phyloP scores from a whole-genome alignment of 2,888 invertebrate genomes.

The Cyclophora punctaria region DNA sequence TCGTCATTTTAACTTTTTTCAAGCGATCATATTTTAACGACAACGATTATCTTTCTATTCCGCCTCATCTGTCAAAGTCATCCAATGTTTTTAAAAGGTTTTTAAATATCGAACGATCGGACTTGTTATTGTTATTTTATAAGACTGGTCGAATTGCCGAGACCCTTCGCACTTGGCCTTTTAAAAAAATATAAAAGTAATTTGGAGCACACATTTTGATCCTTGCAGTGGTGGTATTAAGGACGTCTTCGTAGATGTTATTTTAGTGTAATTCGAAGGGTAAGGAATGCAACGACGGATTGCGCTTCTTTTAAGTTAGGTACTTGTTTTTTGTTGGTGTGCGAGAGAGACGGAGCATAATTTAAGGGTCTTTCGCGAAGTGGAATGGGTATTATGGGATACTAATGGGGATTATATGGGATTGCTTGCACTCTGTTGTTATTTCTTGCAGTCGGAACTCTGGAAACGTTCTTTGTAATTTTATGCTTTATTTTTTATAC shows the following conservation, averaged over 20 bases:
- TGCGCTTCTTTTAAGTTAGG: slow-evolving; percentile 60
- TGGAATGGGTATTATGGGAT: slow-evolving; percentile 22
- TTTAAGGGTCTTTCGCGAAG: slow-evolving; percentile 58
- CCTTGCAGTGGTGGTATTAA: slow-evolving; percentile 31
- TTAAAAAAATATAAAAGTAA: slow-evolving; percentile 27
- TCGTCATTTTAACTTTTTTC: too few relatives aligned
- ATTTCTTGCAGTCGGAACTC: slow-evolving; percentile 34
- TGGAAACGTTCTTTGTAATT: slow-evolving; percentile 23
- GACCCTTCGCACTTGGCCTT: slow-evolving; percentile 23
- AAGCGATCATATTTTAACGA: slow-evolving; percentile 2
- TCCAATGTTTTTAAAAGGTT: slow-evolving; percentile 63
- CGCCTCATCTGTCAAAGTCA: slow-evolving; percentile 62
- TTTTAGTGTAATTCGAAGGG: slow-evolving; percentile 43
- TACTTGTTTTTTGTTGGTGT: slow-evolving; percentile 66
- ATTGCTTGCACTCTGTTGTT: slow-evolving; percentile 45
- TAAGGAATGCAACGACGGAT: slow-evolving; percentile 65
- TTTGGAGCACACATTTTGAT: slow-evolving; percentile 19
- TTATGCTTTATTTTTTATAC: slow-evolving; percentile 17
- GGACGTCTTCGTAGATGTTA: slow-evolving; percentile 23
- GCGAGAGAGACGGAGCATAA: slow-evolving; percentile 43
- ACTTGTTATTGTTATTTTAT: slow-evolving; percentile 71
- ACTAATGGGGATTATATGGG: slow-evolving; percentile 65
- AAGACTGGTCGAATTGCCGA: slow-evolving; percentile 50
- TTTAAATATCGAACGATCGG: slow-evolving; percentile 45
- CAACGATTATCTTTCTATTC: slow-evolving; percentile 40